Base-by-base conservation (phyloP, 2,888 invertebrate genomes). In the Chrysolina oricalcia region DNA sequence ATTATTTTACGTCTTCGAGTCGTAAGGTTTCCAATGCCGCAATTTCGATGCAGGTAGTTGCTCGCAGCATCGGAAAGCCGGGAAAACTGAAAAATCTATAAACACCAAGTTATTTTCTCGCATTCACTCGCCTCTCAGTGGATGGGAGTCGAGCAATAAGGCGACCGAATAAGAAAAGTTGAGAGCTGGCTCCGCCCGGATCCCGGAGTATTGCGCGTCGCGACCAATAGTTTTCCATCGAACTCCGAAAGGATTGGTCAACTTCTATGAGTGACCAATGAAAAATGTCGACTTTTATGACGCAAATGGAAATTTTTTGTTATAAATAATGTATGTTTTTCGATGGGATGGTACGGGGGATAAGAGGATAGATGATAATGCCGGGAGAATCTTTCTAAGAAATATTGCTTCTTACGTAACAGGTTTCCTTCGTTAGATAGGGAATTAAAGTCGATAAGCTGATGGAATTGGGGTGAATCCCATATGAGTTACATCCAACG, bases 251-350 rank as follows among this genome's bases (percentile, higher is more conserved):
- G 88, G 88, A 85, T 87, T 85, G 88, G 88, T 88, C 88, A 88
- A 86, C 86, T 84, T 84, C 83, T 70, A 64, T 56, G 23, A 83
- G 79, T 87, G 88, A 87, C 88, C 88, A 88, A 88, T 88, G 83
- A 84, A 84, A 84, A 83, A 84, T 80, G 73, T 72, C 77, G 81
- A 76, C 83, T 85, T 84, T 86, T 83, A 82, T 87, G 87, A 87
- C 87, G 88, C 84, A 86, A 84, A 85, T 83, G 83, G 82, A 79
- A 82, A 82, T 83, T 86, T 86, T 87, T 87, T 88, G 87, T 88
- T 88, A 88, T 88, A 88, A 88, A 88, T 88, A 87, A 88, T 88
- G 87, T 85, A 88, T 88, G 86, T 85, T 84, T 86, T 85, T 86
- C 85, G 81, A 75, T 71, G 73, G 74, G 73, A 74, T 59, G 65